These are phyloP conservation scores for Halyomorpha halys DNA, from an alignment of 1,140 invertebrate genomes.

Conservation along the genomic window DNA sequence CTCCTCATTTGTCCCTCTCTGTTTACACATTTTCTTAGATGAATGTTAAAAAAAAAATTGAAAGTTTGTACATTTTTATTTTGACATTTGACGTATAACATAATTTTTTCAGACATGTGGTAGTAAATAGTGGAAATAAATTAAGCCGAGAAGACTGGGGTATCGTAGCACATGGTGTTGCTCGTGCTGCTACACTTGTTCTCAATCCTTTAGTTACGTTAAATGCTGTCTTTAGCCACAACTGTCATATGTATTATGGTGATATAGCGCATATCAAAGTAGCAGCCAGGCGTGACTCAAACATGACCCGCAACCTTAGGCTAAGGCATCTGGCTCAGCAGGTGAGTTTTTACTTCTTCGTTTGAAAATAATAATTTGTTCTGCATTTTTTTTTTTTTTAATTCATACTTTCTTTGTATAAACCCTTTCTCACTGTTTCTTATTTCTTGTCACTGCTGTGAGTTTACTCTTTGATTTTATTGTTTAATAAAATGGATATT, in stretches of 20 bases:
- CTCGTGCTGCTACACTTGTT: constrained; percentile 70
- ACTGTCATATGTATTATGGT: constrained; percentile 87
- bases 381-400: no score
- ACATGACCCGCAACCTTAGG: constrained; percentile 65
- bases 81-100: no score
- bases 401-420: no score
- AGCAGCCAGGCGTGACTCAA: constrained; percentile 75
- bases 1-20: no score
- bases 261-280: constrained; percentile 87
- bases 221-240: constrained; percentile 73
- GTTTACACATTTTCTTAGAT: no score
- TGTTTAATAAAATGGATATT: no score
- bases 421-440: no score
- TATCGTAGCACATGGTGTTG: constrained; percentile 64
- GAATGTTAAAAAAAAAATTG: no score
- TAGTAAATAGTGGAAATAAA: constrained; percentile 68
- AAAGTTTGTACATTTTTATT: no score
- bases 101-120: constrained; percentile 57
- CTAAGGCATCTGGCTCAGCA: constrained; percentile 77
- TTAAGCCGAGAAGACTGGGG: constrained; percentile 76
- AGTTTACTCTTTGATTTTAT: no score
- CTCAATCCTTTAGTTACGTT: constrained; percentile 73
- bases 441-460: no score
- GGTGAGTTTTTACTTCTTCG: constrained; percentile 36
- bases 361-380: no score